Evolutionary conservation across 2,888 invertebrate genomes (phyloP).

Genomic region (Diarsia brunnea): DNA sequence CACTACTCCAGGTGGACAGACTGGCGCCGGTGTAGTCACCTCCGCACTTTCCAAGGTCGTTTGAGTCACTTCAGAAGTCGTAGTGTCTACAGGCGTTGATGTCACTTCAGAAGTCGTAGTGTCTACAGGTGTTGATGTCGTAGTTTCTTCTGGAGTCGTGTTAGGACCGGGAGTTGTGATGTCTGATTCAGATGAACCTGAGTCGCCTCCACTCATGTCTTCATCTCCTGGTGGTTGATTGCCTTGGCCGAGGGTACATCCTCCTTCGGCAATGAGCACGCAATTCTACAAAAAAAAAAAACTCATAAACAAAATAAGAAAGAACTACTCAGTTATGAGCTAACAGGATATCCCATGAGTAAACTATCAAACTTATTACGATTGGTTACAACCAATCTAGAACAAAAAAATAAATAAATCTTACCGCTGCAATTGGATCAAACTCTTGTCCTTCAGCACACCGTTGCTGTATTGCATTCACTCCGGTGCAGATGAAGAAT

Average conservation of each 20-base stretch:
- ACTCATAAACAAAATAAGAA: not conserved
- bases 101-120: not conserved
- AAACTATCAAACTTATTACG: no score
- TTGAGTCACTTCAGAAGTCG: constrained; percentile 13
- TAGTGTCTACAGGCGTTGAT: not conserved
- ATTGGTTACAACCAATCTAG: no score
- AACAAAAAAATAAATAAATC: no score
- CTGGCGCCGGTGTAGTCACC: constrained; percentile 8
- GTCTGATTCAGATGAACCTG: not conserved
- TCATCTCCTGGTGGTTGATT: not conserved
- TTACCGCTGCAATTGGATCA: not conserved
- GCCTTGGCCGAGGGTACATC: constrained; percentile 29
- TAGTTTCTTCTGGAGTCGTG: not conserved
- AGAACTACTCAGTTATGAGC: no score
- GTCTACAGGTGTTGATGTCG: constrained; percentile 1
- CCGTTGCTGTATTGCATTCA: not conserved
- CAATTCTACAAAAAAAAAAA: constrained; percentile 21
- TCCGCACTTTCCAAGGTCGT: not conserved
- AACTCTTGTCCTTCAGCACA: constrained; percentile 7
- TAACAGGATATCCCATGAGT: no score
- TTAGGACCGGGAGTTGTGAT: not conserved
- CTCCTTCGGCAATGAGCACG: constrained; percentile 28
- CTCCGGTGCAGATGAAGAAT: constrained; percentile 55
- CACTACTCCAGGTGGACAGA: constrained; percentile 66
- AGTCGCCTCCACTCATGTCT: not conserved